These are phyloP conservation scores for Rhabdophis nuchalis DNA, from an alignment of 2,797 vertebrate species.

Conservation along the genomic window DNA sequence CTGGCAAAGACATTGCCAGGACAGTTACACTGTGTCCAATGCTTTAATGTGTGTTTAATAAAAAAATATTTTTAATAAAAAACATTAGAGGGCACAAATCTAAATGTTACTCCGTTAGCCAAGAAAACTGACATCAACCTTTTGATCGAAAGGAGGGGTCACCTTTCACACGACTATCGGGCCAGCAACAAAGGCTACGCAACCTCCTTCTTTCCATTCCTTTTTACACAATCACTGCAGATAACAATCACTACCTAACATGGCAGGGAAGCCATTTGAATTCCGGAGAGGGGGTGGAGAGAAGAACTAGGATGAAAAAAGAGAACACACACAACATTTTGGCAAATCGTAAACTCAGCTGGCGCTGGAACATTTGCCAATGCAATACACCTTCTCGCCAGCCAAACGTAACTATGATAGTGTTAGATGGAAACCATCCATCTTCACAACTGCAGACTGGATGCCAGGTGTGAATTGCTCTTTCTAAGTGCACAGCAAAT, in stretches of 20 bases:
- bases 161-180: conserved; percentile 77
- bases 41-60: no score
- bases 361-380: conserved; percentile 29
- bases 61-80: no score
- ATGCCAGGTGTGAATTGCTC: conserved; percentile 38
- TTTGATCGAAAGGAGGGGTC: conserved; percentile 73
- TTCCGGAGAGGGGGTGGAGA: conserved; percentile 6
- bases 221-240: conserved; percentile 58
- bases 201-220: conserved; percentile 51
- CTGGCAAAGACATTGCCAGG: no score
- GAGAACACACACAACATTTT: conserved; percentile 57
- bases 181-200: conserved; percentile 67
- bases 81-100: conserved; percentile 47
- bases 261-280: conserved; percentile 55
- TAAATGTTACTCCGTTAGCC: conserved; percentile 64
- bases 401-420: conserved; percentile 45
- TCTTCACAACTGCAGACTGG: conserved; percentile 44
- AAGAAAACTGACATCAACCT: conserved; percentile 67
- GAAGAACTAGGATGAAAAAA: conserved; percentile 26
- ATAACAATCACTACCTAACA: conserved; percentile 64
- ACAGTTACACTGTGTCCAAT: no score
- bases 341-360: conserved; percentile 29
- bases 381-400: conserved; percentile 43
- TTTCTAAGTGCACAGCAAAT: conserved; percentile 28
- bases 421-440: conserved; percentile 53